Evolutionary conservation across 2,888 invertebrate genomes (phyloP).

Genomic region (Galerucella pusilla): DNA sequence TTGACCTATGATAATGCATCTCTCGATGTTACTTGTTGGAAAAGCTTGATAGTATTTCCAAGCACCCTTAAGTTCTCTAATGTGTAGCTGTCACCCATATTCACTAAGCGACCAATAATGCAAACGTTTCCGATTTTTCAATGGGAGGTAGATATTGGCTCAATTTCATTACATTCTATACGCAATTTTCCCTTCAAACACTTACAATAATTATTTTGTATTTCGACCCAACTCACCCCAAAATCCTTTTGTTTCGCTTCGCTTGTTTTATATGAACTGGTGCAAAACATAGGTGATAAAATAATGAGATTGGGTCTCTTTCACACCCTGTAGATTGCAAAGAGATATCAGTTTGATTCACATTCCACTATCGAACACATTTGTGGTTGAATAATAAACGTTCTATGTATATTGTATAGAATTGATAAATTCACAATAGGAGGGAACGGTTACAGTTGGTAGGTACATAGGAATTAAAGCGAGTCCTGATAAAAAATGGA

Average conservation of each 20-base stretch:
- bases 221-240: conserved; percentile 1
- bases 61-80: too few relatives aligned
- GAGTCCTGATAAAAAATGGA: too few relatives aligned
- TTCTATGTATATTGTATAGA: not conserved
- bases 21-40: too few relatives aligned
- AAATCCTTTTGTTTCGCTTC: conserved; percentile 16
- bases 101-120: too few relatives aligned
- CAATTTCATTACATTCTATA: conserved; percentile 32
- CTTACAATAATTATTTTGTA: conserved; percentile 32
- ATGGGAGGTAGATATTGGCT: not conserved
- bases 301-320: conserved; percentile 28
- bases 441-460: not conserved
- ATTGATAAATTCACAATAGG: not conserved
- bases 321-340: conserved; percentile 14
- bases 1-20: too few relatives aligned
- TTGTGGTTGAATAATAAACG: conserved; percentile 42
- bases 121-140: not conserved
- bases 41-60: too few relatives aligned
- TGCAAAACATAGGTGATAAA: conserved; percentile 35
- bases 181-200: conserved; percentile 26
- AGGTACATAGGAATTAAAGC: not conserved
- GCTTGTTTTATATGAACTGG: conserved; percentile 23
- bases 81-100: too few relatives aligned
- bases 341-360: conserved; percentile 21
- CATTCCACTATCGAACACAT: conserved; percentile 18